Percentiles rank a stretch among this genome's conserved stretches.
Evolutionary conservation across 1,140 invertebrate species (phyloP).

Genomic region (Zelostemma sp.): DNA sequence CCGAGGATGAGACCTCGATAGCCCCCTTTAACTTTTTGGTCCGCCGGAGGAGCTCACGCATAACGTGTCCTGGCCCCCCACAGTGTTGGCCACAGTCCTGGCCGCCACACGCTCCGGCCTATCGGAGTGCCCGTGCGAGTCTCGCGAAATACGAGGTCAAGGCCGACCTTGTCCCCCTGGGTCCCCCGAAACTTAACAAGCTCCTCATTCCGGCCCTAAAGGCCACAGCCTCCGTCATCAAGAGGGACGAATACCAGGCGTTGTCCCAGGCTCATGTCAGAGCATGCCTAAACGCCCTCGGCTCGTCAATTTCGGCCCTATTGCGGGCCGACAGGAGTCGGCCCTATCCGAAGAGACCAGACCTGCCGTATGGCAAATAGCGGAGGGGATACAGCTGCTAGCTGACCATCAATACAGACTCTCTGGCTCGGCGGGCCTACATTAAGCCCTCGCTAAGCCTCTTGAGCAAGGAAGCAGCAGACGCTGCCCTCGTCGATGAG

Average conservation of each 20-base stretch:
- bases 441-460: no score
- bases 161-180: constrained; percentile 9
- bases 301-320: constrained; percentile 2
- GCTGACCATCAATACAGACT: no score
- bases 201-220: constrained; percentile 15
- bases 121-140: no score
- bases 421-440: no score
- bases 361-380: background rate
- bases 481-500: no score
- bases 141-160: constrained; percentile 11
- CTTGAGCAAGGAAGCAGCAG: no score
- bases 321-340: background rate
- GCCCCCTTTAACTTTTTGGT: no score
- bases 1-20: no score
- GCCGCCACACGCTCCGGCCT: no score
- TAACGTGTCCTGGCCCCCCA: no score
- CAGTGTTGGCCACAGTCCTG: no score
- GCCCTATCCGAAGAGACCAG: constrained; percentile 3
- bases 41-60: no score
- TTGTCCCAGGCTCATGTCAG: constrained; percentile 13
- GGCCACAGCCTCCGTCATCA: background rate
- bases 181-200: constrained; percentile 21
- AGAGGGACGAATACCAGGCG: constrained; percentile 15
- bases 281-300: constrained; percentile 13
- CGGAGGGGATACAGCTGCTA: constrained; percentile 11